Conservation (phyloP, 2,888 invertebrate genomes). For the Drosophila kambysellisi region DNA sequence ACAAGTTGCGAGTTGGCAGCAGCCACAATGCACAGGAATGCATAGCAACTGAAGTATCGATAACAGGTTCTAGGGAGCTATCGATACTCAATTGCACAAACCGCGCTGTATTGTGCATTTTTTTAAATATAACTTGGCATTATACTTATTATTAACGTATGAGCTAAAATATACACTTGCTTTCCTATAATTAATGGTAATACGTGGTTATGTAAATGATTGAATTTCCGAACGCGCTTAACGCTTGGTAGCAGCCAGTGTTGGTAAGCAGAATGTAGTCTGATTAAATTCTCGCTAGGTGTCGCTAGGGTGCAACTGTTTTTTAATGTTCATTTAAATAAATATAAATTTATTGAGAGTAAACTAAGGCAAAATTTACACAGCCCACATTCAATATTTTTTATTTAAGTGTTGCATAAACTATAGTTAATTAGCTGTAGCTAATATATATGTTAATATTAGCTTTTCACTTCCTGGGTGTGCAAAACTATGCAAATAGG, state of each 20-base stretch:
- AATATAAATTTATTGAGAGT: background rate
- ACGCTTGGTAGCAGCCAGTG: conserved; percentile 8
- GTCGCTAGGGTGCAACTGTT: conserved; percentile 14
- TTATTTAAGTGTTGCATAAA: background rate
- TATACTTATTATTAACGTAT: background rate
- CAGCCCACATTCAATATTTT: background rate
- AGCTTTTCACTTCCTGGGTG: conserved; percentile 53
- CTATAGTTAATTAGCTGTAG: conserved; percentile 6
- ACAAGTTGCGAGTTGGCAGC: conserved; percentile 50
- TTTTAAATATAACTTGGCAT: background rate
- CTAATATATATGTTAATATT: conserved; percentile 51
- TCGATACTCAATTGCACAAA: conserved; percentile 12
- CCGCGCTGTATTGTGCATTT: background rate
- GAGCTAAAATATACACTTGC: background rate
- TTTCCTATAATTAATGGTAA: background rate
- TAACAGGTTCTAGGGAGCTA: background rate
- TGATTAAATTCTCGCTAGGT: conserved; percentile 10
- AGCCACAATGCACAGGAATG: conserved; percentile 37
- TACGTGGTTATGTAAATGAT: background rate
- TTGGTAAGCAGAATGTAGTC: background rate
- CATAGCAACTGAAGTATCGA: conserved; percentile 28
- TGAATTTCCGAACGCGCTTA: background rate
- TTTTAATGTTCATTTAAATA: conserved; percentile 8
- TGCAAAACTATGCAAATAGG: conserved; percentile 36
- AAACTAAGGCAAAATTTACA: background rate